Evolutionary conservation across 1,140 invertebrate genomes (phyloP), one percentile per base, ranked within the genome.

Genomic region (Alviniconcha marisindica): DNA sequence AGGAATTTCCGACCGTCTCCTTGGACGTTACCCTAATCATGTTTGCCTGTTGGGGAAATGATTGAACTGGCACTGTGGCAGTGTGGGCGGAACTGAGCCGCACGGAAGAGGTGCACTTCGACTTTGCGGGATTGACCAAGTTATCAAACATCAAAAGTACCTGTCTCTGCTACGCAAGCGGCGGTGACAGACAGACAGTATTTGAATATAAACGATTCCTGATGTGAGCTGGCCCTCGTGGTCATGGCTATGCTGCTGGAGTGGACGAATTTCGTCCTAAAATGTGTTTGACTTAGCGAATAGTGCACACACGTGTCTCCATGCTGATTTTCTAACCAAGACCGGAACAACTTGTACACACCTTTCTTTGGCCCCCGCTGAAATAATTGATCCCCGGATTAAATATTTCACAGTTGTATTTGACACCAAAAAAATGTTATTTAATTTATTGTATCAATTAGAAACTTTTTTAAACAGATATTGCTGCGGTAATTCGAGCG

Each of bases 151-250:
- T 36, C 56, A 12, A 69, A 3, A 77, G 81, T 78, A 90, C 88
- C 89, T 60, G 86, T 86, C 82, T 90, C 88, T 74, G 88, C 88
- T 33, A 89, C 86, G n/a, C 86, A 83, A 48, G 89, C 88, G 33
- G 89, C 83, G 28, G 85, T 54, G 1, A 86, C 82, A 4, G 89
- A 90, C 18, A 89, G 73, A 24, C 79, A 38, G 63, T 89, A 90
- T 44, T 89, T 90, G 81, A 87, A 87, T 3, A 82, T 40, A 80
- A 86, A 84, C 2, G 83, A 77, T 79, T 87, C 84, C 24, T 81
- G 82, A 10, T 15, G 12, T 60, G n/a, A 21, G 31, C 51, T 60
- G 0, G 60, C 40, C 33, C n/a, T 60, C 33, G 77, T 31, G 24
- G 77, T 60, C 77, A 78, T 78, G 10, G 33, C 60, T 38, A 38